phyloP scores from a whole-genome alignment of 2,113 vertebrate genomes.

The Emberiza fucata region DNA sequence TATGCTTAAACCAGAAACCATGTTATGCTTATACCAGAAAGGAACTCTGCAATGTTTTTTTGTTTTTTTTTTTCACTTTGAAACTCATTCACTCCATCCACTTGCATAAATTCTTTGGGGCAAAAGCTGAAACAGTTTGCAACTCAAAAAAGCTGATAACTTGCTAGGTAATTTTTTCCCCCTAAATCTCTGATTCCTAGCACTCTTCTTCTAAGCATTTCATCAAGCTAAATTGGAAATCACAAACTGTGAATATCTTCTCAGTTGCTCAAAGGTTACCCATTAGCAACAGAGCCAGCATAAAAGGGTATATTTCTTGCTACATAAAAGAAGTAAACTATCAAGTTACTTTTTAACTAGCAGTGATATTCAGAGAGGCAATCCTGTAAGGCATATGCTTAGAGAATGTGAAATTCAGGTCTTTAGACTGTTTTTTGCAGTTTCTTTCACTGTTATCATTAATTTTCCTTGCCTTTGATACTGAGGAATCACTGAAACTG shows the following conservation, averaged over 20 bases:
- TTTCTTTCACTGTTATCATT: constrained; percentile 33
- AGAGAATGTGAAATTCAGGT: constrained; percentile 14
- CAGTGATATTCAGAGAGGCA: background rate
- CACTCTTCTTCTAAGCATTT: background rate
- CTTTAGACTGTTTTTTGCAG: background rate
- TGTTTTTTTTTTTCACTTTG: background rate
- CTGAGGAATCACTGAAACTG: constrained; percentile 23
- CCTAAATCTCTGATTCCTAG: background rate
- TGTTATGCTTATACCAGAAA: background rate
- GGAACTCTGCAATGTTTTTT: background rate
- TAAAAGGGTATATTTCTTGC: constrained; percentile 13
- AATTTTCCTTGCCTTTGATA: constrained; percentile 50
- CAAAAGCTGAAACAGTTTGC: background rate
- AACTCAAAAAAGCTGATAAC: background rate
- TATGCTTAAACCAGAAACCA: no score
- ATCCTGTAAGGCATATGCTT: background rate
- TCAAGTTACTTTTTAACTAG: constrained; percentile 28
- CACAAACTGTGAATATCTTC: background rate
- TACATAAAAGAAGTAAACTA: constrained; percentile 37
- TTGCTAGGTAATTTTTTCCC: background rate
- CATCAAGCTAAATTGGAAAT: constrained; percentile 9
- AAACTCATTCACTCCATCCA: background rate
- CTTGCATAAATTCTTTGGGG: background rate
- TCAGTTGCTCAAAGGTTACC: constrained; percentile 22
- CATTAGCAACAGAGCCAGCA: background rate